Evolutionary conservation across 2,888 invertebrate genomes (phyloP), one percentile per base, ranked within the genome.

Genomic region (Drosophila leonis): DNA sequence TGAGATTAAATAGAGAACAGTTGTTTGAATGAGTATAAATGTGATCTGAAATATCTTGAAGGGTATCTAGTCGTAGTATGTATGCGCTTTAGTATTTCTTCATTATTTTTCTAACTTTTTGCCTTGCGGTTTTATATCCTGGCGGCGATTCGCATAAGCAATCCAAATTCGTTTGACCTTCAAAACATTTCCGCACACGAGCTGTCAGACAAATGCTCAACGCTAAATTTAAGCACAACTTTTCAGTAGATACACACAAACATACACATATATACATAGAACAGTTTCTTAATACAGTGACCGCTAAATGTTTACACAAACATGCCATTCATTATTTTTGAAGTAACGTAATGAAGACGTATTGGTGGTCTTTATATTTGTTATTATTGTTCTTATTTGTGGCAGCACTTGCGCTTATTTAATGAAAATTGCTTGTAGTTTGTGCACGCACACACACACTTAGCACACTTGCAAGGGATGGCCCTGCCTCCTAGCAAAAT

Each of bases 391-490:
- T 39, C 65, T 67, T 61, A 39, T 55, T 67, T 44, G 60, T 33
- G 52, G 37, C 52, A 63, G 65, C 51, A 65, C 49, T 73, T 64
- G 70, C 65, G 54, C 71, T 85, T 72, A 62, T 75, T 76, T 83
- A 90, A 85, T 88, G 86, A 85, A 90, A 90, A 85, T 88, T 82
- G 75, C 65, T 88, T 75, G 83, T 80, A 88, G 90, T 88, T 82
- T 68, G 59, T 67, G 46, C 67, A 73, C 80, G 56, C 70, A 72
- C 66, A 64, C 68, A 29, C 42, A 13, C 31, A 15, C 24, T 13
- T 12, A 3, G 3, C 4, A 42, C 31, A 15, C 41, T 27, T 15
- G 15, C 44, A 24, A 15, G 9, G 15, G 1, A 20, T 24, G 24
- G 24, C 15, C 0, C 15, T 37, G 35, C 13, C 15, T 15, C 8